Conservation (phyloP, 2,888 invertebrate genomes). For the Cosmia pyralina region DNA sequence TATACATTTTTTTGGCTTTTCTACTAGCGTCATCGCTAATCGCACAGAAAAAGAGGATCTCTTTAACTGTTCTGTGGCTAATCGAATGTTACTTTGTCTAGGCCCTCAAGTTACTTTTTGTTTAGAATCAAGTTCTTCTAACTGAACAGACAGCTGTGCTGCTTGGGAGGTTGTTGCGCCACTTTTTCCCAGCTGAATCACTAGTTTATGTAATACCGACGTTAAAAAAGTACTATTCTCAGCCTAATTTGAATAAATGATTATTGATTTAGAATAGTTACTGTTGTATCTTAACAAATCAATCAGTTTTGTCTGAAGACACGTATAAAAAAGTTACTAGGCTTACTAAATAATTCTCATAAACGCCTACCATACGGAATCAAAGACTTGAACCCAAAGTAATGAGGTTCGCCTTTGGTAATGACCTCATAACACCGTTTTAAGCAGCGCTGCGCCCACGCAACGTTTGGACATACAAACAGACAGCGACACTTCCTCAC, state of each 20-base stretch:
- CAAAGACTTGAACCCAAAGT: slow-evolving; percentile 4
- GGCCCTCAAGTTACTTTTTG: no score
- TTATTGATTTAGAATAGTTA: background rate
- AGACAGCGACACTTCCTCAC: slow-evolving; percentile 19
- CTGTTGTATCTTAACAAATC: background rate
- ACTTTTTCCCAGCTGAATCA: background rate
- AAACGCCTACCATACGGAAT: background rate
- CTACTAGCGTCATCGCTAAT: no score
- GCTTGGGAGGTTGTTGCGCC: background rate
- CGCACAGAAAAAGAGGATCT: no score
- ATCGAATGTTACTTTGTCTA: no score
- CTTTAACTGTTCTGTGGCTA: no score
- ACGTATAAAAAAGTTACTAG: background rate
- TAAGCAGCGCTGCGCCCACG: slow-evolving; percentile 33
- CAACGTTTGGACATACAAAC: slow-evolving; percentile 23
- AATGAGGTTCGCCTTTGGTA: slow-evolving; percentile 31
- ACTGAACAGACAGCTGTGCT: no score
- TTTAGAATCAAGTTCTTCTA: no score
- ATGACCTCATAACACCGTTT: slow-evolving; percentile 44
- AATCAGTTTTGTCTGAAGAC: no score
- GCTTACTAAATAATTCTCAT: background rate
- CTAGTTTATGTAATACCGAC: background rate
- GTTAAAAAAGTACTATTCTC: background rate
- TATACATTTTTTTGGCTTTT: no score
- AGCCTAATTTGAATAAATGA: background rate